Evolutionary conservation across 1,140 invertebrate species (phyloP), one percentile per base, ranked within the genome.

Genomic region (Neuroterus valhalla): DNA sequence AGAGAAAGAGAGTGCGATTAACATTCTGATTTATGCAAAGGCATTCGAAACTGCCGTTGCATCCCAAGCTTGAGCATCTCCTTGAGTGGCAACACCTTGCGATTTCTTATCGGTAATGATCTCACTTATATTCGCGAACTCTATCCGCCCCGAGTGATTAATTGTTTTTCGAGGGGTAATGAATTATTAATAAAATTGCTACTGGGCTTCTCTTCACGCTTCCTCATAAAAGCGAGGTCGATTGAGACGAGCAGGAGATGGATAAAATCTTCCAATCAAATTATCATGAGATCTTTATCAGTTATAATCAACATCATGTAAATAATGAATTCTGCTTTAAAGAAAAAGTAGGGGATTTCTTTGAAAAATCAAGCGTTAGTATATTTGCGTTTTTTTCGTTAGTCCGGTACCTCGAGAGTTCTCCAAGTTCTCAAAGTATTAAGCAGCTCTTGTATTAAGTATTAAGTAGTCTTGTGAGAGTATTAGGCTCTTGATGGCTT

Each of bases 1-100:
- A 31, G 55, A 62, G 55, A 62, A 62, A 62, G 55, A 62, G 55
- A 62, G 55, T 15, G 55, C 23, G 55, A 62, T 62, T 62, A 62
- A 62, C 55, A 62, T 62, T 62, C 55, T 62, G 55, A 62, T 62
- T 62, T 62, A 62, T 62, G 55, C 55, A 62, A 62, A 62, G 55
- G 55, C 55, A 62, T 62, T 62, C 55, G 55, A 23, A 62, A 62
- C 23, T 62, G 55, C 55, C 55, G 55, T 62, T 62, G 55, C 55
- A 62, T 62, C 55, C 31, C 23, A 26, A 12, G 55, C 55, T 5
- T 62, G 55, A 62, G 23, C 55, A 62, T 62, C 55, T 62, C 26
- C 14, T 23, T 55, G 50, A 55, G 50, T 55, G 50, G 50, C 50
- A 55, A 14, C 50, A 62, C 55, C 55, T 62, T 62, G 55, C 55